These are phyloP conservation scores for Emmelina monodactyla DNA, from an alignment of 2,888 invertebrate genomes.

Conservation along the genomic window DNA sequence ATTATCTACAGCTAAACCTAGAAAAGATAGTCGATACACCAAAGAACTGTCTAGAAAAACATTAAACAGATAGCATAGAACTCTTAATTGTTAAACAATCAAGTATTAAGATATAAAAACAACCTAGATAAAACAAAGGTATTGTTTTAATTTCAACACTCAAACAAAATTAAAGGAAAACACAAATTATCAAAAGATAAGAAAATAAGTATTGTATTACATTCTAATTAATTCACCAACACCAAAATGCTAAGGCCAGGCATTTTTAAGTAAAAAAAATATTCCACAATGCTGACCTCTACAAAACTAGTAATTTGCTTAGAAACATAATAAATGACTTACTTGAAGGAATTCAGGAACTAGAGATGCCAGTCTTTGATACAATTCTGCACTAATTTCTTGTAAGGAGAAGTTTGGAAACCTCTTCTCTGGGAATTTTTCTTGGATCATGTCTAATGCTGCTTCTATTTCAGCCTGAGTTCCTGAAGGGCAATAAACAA, in stretches of 20 bases:
- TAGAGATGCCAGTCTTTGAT: slow-evolving; percentile 53
- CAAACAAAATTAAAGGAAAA: too few species aligned
- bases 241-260: slow-evolving; percentile 11
- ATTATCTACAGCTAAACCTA: not conserved
- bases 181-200: too few species aligned
- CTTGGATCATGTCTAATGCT: slow-evolving; percentile 84
- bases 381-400: slow-evolving; percentile 61
- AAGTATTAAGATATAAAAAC: too few species aligned
- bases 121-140: too few species aligned
- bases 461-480: slow-evolving; percentile 79
- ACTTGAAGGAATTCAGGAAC: slow-evolving; percentile 68
- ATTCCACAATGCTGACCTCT: not conserved
- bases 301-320: not conserved
- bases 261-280: slow-evolving; percentile 5
- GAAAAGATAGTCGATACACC: not conserved
- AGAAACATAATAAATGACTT: slow-evolving; percentile 21
- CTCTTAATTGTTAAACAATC: too few species aligned
- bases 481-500: slow-evolving; percentile 50
- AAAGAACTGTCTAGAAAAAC: not conserved
- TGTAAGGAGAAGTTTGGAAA: slow-evolving; percentile 81
- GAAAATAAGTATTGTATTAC: too few species aligned
- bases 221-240: too few species aligned
- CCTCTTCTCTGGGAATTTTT: slow-evolving; percentile 82
- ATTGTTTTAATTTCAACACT: too few species aligned
- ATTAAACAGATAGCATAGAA: too few species aligned